phyloP scores from a whole-genome alignment of 92 coral and sea anemone species.

The Meandrina meandrites region DNA sequence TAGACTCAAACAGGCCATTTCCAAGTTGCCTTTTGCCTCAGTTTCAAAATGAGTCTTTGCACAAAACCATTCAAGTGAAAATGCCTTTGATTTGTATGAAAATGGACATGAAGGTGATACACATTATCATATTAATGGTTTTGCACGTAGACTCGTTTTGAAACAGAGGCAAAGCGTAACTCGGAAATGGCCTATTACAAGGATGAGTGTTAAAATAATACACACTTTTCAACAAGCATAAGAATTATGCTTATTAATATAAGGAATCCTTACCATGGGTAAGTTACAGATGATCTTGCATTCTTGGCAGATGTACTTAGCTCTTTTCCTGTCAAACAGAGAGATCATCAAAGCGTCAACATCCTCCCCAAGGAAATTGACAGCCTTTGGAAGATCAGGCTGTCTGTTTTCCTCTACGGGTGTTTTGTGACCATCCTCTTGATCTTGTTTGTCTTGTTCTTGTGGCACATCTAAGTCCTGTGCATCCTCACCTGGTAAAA shows the following conservation, averaged over 20 bases:
- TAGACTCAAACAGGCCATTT: background rate
- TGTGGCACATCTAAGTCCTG: conserved; percentile 12
- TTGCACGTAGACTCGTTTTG: no score
- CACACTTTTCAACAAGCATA: background rate
- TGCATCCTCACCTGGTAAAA: conserved; percentile 17
- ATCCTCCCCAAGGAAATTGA: conserved; percentile 83
- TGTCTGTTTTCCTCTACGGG: conserved; percentile 23
- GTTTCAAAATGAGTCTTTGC: no score
- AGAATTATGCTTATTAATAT: background rate
- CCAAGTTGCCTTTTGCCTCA: no score
- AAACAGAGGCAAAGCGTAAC: no score
- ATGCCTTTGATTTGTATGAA: no score
- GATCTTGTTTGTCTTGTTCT: conserved; percentile 33
- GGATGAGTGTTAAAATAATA: background rate
- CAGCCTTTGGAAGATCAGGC: conserved; percentile 16
- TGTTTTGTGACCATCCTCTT: background rate
- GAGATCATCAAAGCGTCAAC: conserved; percentile 71
- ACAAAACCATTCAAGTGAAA: no score
- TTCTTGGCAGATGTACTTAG: conserved; percentile 78
- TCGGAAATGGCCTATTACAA: no score
- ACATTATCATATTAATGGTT: no score
- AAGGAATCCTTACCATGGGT: conserved; percentile 49
- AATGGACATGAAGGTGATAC: no score
- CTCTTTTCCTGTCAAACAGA: conserved; percentile 70
- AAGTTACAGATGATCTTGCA: conserved; percentile 90